Conservation (phyloP, 2,113 vertebrate species). For the Entelurus aequoreus region DNA sequence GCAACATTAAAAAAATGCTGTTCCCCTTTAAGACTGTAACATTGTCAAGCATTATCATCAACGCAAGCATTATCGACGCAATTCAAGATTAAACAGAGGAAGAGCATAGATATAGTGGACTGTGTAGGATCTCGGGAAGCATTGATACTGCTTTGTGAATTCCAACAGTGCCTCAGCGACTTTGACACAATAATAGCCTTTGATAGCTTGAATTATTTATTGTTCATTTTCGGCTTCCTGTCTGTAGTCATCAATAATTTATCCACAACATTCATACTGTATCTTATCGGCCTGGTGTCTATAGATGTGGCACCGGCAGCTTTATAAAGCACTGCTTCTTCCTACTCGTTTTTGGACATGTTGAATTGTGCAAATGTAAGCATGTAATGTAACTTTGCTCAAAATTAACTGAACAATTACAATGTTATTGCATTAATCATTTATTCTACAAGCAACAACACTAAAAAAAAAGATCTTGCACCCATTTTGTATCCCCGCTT, state of each 20-base stretch:
- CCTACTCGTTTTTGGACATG: too few species aligned
- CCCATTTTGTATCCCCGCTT: too few species aligned
- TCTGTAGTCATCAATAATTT: slow-evolving; percentile 57
- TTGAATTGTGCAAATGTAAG: too few species aligned
- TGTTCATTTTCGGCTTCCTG: slow-evolving; percentile 44
- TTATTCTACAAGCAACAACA: too few species aligned
- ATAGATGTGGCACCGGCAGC: slow-evolving; percentile 21
- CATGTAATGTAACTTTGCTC: too few species aligned
- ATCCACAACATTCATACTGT: slow-evolving; percentile 26
- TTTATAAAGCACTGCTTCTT: too few species aligned
- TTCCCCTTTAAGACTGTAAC: slow-evolving; percentile 14
- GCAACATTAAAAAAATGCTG: too few species aligned
- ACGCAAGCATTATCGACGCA: too few species aligned
- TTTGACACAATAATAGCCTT: slow-evolving; percentile 31
- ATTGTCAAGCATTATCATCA: neutral
- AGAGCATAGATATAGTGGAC: slow-evolving; percentile 5
- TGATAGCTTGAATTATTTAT: slow-evolving; percentile 58
- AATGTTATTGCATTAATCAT: too few species aligned
- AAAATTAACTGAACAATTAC: too few species aligned
- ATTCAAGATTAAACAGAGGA: too few species aligned
- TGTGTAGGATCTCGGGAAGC: slow-evolving; percentile 12
- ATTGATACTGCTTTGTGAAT: slow-evolving; percentile 20
- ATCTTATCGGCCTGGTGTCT: slow-evolving; percentile 46
- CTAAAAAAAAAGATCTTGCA: too few species aligned
- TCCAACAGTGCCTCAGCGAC: slow-evolving; percentile 38